phyloP scores from a whole-genome alignment of 2,797 vertebrate genomes.

The Crocodylus rhombifer region DNA sequence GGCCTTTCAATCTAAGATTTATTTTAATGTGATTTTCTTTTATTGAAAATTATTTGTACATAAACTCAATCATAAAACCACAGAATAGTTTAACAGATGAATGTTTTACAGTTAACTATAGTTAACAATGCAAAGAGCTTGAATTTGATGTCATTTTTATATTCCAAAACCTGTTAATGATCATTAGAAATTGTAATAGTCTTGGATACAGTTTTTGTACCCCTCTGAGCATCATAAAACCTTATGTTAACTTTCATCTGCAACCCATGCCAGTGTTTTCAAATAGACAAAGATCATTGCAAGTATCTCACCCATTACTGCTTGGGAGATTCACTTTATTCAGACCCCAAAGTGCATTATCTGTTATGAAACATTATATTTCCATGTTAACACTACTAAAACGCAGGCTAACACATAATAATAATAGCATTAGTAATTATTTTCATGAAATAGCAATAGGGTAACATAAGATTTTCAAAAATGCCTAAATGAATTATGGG shows the following conservation, averaged over 20 bases:
- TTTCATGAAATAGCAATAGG: not conserved
- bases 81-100: rapidly evolving
- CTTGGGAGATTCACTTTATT: not conserved
- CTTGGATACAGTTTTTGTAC: not conserved
- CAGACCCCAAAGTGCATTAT: not conserved
- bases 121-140: not conserved
- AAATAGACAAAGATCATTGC: not conserved
- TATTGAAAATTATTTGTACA: not conserved
- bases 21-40: no score
- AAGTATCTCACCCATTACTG: not conserved
- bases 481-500: not conserved
- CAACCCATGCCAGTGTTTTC: not conserved
- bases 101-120: not conserved
- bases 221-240: not conserved
- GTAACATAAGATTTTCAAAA: not conserved
- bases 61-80: not conserved
- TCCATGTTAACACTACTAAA: not conserved
- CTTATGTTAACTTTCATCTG: not conserved
- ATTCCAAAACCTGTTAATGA: not conserved
- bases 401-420: not conserved
- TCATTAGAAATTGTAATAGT: not conserved
- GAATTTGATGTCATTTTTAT: not conserved
- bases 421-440: not conserved
- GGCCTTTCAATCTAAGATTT: not conserved
- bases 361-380: rapidly evolving